These are phyloP conservation scores for Cynodonichthys magdalenae DNA, from an alignment of 2,797 vertebrate genomes.

Conservation along the genomic window DNA sequence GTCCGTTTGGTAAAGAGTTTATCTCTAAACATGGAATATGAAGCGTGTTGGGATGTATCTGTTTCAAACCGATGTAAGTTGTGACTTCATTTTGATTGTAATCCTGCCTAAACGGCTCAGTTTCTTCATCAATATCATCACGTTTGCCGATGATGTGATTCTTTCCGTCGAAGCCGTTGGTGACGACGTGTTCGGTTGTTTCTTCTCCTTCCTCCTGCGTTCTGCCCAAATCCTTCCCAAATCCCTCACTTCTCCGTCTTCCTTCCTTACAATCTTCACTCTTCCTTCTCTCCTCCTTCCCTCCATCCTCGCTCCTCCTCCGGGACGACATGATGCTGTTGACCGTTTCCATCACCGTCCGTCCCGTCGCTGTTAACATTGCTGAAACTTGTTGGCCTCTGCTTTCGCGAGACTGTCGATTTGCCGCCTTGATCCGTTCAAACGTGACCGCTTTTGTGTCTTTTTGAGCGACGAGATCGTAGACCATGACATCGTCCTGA, in stretches of 20 bases:
- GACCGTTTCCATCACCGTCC: conserved; percentile 59
- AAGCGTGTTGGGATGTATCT: conserved; percentile 27
- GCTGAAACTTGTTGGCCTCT: conserved; percentile 8
- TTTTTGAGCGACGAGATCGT: conserved; percentile 88
- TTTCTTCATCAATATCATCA: conserved; percentile 43
- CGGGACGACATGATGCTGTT: conserved; percentile 55
- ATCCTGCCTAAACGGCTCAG: neutral
- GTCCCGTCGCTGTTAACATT: conserved; percentile 23
- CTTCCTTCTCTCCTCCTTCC: conserved; percentile 34
- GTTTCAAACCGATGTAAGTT: neutral
- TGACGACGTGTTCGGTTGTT: conserved; percentile 11
- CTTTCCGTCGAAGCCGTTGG: conserved; percentile 62
- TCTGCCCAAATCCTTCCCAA: conserved; percentile 5
- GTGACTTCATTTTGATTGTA: conserved; percentile 11
- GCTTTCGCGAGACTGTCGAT: conserved; percentile 10
- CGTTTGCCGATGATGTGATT: conserved; percentile 46
- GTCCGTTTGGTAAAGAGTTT: conserved; percentile 20
- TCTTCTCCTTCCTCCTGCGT: conserved; percentile 33
- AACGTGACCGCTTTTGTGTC: conserved; percentile 72
- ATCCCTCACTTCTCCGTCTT: conserved; percentile 28
- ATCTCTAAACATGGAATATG: neutral
- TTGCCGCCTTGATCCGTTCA: conserved; percentile 56
- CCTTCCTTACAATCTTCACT: conserved; percentile 6
- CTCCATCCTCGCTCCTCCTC: conserved; percentile 53
- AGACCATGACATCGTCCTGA: conserved; percentile 92